Percentiles rank a stretch among this genome's conserved stretches.
Conservation (phyloP, 2,797 vertebrate genomes). For the Anomalospiza imberbis region DNA sequence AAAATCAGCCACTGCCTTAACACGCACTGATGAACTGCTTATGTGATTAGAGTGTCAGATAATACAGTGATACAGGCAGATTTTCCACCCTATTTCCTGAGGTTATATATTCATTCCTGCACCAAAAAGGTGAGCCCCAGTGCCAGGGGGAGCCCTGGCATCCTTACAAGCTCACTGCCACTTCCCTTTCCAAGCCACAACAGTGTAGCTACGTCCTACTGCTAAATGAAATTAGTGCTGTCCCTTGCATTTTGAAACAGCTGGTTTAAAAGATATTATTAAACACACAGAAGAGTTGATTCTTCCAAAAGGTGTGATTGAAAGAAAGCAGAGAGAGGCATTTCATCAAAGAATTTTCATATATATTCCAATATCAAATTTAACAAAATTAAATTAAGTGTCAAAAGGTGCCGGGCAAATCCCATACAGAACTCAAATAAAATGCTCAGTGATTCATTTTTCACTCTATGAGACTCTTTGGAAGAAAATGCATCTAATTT, state of each 20-base stretch:
- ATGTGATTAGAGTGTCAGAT: conserved; percentile 52
- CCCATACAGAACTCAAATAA: background rate
- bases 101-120: background rate
- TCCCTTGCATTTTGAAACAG: background rate
- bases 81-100: conserved; percentile 73
- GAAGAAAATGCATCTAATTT: background rate
- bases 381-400: background rate
- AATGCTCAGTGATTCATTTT: background rate
- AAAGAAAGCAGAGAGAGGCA: background rate
- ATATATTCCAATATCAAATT: background rate
- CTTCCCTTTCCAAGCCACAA: background rate
- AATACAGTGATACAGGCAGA: conserved; percentile 31
- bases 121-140: conserved; percentile 39
- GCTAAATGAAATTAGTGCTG: background rate
- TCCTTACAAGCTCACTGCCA: background rate
- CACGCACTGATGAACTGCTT: conserved; percentile 39
- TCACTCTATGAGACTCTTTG: background rate
- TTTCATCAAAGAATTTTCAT: background rate
- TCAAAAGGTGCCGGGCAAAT: background rate
- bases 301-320: background rate
- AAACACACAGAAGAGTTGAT: background rate
- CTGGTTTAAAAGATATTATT: background rate
- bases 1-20: conserved; percentile 36
- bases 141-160: background rate
- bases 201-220: background rate